Base-by-base conservation (phyloP, 53 echinoderm and acorn worm species). In the Echinometra lucunter region DNA sequence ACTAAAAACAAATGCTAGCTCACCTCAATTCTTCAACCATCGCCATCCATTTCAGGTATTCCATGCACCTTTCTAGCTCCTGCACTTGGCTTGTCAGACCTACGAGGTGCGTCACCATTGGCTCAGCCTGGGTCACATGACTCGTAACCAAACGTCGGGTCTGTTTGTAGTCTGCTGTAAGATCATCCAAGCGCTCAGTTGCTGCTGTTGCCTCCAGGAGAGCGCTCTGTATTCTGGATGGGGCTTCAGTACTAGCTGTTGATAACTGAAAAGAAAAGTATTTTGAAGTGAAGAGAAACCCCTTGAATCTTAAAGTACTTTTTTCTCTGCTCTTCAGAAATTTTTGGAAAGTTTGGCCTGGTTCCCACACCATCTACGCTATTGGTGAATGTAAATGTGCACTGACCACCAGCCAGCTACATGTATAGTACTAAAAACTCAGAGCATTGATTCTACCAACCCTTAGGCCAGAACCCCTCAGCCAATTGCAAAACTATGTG, bases 1-100 rank as follows among this genome's bases (percentile, higher is more conserved):
- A n/a, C n/a, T n/a, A n/a, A 53, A 53, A 53, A 11, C 28, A 11
- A 74, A 74, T 17, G 37, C 2, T 42, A 93, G 53, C 94, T 67
- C 88, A 99, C 99, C 99, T 99, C 17, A 99, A 87, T 23, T 99
- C 95, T 85, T 99, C 96, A 3, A 99, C 97, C 70, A 98, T 88
- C 18, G 97, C 97, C 93, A 99, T 94, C 99, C 98, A 99, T 75
- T 99, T 99, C 95, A 99, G 95, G 66, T 99, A 99, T 70, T 98
- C 96, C 97, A 99, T 95, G 92, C 98, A 98, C 69, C 96, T 95
- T 91, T 99, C 99, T 30, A 99, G 94, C 45, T 96, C 97, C 42
- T 96, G 92, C 34, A 99, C 97, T 60, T 96, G 96, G 38, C 90
- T 88, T 9, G 96, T 96, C 95, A 97, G 66, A 35, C 92, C 95